phyloP scores from a whole-genome alignment of 2,888 invertebrate genomes.

The Penaeus monodon region DNA sequence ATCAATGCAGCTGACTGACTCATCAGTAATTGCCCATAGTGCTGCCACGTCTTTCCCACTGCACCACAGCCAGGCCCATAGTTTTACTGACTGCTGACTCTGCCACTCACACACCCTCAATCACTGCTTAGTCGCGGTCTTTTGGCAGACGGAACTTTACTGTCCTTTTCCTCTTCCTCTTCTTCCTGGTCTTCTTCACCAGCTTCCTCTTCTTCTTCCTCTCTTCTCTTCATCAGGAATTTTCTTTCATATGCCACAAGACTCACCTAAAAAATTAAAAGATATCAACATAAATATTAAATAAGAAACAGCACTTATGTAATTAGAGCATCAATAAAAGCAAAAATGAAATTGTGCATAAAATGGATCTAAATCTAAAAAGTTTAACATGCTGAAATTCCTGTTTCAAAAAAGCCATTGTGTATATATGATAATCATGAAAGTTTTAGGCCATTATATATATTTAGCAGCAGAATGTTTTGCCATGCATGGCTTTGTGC shows the following conservation, averaged over 20 bases:
- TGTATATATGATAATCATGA: no score
- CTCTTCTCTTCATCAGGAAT: constrained; percentile 94
- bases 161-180: constrained; percentile 21
- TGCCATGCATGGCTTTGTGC: no score
- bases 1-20: no score
- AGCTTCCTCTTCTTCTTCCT: constrained; percentile 70
- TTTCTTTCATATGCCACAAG: constrained; percentile 97
- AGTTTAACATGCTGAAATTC: no score
- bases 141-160: constrained; percentile 42
- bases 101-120: constrained; percentile 30
- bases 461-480: no score
- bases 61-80: constrained; percentile 39
- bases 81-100: constrained; percentile 33
- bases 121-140: constrained; percentile 45
- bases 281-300: constrained; percentile 23
- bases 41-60: constrained; percentile 29
- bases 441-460: no score
- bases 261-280: constrained; percentile 76
- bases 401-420: no score
- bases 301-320: not conserved
- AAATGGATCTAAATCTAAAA: no score
- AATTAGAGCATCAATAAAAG: no score
- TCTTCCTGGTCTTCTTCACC: constrained; percentile 8
- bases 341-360: no score
- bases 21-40: not conserved